Percentiles rank a stretch among this genome's conserved stretches.
These are phyloP conservation scores for Drosophila kikkawai DNA, from an alignment of 1,140 invertebrate genomes.

Conservation along the genomic window DNA sequence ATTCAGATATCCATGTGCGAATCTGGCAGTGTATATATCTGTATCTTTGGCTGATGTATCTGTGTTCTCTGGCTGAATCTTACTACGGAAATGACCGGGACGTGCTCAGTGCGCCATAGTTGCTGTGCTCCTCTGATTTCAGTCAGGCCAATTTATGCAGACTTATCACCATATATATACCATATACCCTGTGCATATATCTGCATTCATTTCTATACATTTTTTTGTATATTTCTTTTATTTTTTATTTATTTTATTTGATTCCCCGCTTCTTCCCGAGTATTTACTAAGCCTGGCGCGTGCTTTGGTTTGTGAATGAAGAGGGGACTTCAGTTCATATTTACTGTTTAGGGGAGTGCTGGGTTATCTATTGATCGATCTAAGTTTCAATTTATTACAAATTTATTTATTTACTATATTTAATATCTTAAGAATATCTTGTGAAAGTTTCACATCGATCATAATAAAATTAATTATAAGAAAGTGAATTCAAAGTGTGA, in stretches of 20 bases:
- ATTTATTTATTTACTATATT: neutral
- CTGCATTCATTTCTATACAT: constrained; percentile 22
- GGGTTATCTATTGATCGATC: neutral
- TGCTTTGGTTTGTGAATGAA: constrained; percentile 72
- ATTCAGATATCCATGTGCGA: constrained; percentile 8
- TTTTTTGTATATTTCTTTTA: neutral
- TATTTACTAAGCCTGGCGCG: constrained; percentile 73
- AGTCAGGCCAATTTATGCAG: constrained; percentile 42
- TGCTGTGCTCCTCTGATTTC: constrained; percentile 26
- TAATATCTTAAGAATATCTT: too few relatives aligned
- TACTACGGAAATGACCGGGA: constrained; percentile 76
- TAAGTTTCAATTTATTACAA: neutral
- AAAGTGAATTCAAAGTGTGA: too few relatives aligned
- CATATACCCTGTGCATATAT: constrained; percentile 9
- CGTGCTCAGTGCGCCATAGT: constrained; percentile 61
- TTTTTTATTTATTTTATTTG: constrained; percentile 37
- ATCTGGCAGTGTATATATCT: constrained; percentile 8
- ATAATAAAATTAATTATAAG: too few relatives aligned
- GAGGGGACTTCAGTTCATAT: constrained; percentile 45
- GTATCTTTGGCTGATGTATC: constrained; percentile 38
- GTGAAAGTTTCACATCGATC: too few relatives aligned
- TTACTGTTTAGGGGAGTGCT: constrained; percentile 10
- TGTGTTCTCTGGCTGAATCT: constrained; percentile 59
- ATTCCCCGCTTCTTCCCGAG: constrained; percentile 40
- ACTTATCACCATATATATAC: constrained; percentile 23